Conservation (phyloP, 2,797 vertebrate species). For the Tapera naevia region DNA sequence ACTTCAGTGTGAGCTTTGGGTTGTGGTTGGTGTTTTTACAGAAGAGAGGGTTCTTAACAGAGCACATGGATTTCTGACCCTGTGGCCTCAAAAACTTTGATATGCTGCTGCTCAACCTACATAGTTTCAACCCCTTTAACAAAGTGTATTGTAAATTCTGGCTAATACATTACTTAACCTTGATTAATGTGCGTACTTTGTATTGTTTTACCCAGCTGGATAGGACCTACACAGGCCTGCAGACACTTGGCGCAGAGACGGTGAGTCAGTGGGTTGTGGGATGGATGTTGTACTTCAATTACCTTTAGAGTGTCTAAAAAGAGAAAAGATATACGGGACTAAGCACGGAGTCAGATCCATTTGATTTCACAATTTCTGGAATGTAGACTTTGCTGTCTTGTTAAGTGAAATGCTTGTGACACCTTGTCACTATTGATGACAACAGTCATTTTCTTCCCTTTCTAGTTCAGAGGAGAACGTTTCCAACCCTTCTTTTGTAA, state of each 20-base stretch:
- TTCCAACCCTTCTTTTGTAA: not conserved
- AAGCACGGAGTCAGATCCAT: not conserved
- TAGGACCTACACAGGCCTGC: constrained; percentile 96
- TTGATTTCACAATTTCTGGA: not conserved
- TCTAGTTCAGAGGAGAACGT: not conserved
- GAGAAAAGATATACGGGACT: not conserved
- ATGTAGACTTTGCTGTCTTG: not conserved
- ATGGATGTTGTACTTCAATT: not conserved
- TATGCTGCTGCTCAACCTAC: not conserved
- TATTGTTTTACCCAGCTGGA: constrained; percentile 84
- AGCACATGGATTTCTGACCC: not conserved
- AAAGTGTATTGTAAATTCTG: not conserved
- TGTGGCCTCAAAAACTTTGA: not conserved
- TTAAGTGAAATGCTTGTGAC: not conserved
- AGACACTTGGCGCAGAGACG: constrained; percentile 97
- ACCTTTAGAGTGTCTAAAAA: not conserved
- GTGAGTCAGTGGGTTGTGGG: constrained; percentile 65
- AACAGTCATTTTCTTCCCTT: not conserved
- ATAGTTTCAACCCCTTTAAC: not conserved
- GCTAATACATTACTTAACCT: not conserved
- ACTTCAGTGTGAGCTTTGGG: not conserved
- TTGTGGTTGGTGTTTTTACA: not conserved
- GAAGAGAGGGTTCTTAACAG: not conserved
- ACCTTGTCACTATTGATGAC: not conserved
- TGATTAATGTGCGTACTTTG: not conserved